These are phyloP conservation scores for Trichosurus vulpecula DNA, from an alignment of 2,797 vertebrate species.

Conservation along the genomic window DNA sequence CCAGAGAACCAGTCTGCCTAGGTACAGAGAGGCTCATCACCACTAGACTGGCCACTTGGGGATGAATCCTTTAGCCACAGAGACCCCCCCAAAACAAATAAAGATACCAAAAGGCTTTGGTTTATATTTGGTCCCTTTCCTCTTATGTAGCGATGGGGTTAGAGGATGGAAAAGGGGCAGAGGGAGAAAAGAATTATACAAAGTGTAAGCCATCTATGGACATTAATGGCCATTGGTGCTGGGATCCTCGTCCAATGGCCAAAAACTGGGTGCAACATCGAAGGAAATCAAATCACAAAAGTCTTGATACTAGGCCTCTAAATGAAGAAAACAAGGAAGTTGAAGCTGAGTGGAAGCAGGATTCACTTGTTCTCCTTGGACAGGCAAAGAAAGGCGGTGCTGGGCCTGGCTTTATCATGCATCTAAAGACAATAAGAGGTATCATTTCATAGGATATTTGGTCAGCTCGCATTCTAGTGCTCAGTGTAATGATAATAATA, in stretches of 20 bases:
- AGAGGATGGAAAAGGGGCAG: neutral
- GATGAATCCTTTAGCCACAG: neutral
- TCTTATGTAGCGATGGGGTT: neutral
- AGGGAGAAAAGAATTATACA: neutral
- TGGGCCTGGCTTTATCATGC: neutral
- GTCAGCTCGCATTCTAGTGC: neutral
- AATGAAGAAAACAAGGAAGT: neutral
- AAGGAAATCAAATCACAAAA: neutral
- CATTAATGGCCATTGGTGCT: neutral
- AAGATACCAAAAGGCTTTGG: neutral
- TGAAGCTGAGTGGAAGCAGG: neutral
- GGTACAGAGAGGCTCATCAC: neutral
- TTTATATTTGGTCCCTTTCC: neutral
- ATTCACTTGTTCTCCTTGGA: neutral
- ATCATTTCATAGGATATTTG: neutral
- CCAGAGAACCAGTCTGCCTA: neutral
- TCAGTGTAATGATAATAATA: neutral
- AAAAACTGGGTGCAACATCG: neutral
- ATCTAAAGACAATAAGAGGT: neutral
- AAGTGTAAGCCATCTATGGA: neutral
- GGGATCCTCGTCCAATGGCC: neutral
- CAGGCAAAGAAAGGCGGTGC: neutral
- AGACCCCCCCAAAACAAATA: neutral
- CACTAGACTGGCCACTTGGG: neutral
- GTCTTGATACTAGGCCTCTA: neutral